Conservation (phyloP, 2,113 vertebrate genomes). For the Meleagris gallopavo region DNA sequence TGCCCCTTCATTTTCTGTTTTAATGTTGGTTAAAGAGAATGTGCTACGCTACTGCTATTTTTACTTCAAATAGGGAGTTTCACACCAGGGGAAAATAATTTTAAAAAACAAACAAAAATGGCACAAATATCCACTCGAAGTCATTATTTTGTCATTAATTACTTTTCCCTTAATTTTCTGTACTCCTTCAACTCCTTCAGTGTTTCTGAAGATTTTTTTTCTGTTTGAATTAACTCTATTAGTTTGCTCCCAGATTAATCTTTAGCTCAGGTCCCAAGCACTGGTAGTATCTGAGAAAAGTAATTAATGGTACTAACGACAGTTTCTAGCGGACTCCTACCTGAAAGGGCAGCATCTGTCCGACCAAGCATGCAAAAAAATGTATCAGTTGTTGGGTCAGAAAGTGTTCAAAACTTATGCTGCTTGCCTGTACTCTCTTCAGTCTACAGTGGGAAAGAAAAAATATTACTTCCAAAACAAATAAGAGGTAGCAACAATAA, state of each 20-base stretch:
- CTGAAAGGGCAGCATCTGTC: neutral
- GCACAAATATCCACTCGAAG: neutral
- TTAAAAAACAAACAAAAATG: neutral
- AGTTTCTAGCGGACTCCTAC: neutral
- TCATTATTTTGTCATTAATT: neutral
- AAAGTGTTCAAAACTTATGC: neutral
- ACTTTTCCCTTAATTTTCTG: neutral
- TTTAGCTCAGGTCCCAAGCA: neutral
- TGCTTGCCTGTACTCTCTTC: neutral
- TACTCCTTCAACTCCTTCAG: neutral
- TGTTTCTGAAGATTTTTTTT: neutral
- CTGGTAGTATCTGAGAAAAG: neutral
- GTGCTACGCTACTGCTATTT: neutral
- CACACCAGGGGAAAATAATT: neutral
- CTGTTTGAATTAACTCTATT: neutral
- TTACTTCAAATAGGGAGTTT: slow-evolving; percentile 37
- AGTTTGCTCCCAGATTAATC: neutral
- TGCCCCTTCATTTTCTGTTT: slow-evolving; percentile 16
- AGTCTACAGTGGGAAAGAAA: neutral
- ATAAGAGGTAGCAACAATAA: neutral
- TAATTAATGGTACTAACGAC: neutral
- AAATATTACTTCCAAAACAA: neutral
- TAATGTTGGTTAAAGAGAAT: slow-evolving; percentile 23
- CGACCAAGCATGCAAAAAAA: neutral
- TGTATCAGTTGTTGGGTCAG: neutral